A percentile compares a stretch with the other conserved stretches of the same genome.
These are phyloP conservation scores for Drosophila ochracea DNA, from an alignment of 2,888 invertebrate genomes.

Conservation along the genomic window DNA sequence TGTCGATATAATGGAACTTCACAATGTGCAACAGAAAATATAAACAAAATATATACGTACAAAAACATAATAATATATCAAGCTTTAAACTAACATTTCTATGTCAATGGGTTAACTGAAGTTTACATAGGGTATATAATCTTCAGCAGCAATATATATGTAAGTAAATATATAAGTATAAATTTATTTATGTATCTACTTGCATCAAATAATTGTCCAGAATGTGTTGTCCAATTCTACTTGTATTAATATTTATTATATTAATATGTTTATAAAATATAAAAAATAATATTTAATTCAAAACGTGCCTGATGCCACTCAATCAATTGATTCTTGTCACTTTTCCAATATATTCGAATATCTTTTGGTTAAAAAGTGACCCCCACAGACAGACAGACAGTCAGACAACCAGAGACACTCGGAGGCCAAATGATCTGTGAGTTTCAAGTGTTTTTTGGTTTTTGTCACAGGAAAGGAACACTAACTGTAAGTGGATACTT, in stretches of 20 bases:
- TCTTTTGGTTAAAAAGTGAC: not conserved
- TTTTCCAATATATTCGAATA: not conserved
- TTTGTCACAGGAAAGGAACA: constrained; percentile 18
- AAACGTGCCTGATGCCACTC: not conserved
- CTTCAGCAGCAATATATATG: too few relatives aligned
- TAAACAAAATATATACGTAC: too few relatives aligned
- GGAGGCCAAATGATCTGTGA: constrained; percentile 62
- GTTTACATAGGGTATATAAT: too few relatives aligned
- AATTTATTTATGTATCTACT: too few relatives aligned
- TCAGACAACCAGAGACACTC: constrained; percentile 8
- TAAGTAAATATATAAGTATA: too few relatives aligned
- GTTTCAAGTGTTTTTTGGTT: constrained; percentile 48
- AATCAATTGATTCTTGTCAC: not conserved
- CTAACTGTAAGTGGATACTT: constrained; percentile 74
- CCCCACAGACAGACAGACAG: constrained; percentile 19
- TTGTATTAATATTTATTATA: not conserved
- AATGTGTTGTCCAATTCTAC: not conserved
- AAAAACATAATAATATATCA: too few relatives aligned
- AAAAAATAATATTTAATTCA: not conserved
- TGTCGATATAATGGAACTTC: too few relatives aligned
- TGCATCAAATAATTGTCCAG: not conserved
- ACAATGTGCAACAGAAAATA: too few relatives aligned
- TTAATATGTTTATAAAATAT: not conserved
- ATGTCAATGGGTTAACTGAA: too few relatives aligned
- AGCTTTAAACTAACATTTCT: too few relatives aligned